Conservation (phyloP, 2,888 invertebrate species). For the Nemapogon koenigi region DNA sequence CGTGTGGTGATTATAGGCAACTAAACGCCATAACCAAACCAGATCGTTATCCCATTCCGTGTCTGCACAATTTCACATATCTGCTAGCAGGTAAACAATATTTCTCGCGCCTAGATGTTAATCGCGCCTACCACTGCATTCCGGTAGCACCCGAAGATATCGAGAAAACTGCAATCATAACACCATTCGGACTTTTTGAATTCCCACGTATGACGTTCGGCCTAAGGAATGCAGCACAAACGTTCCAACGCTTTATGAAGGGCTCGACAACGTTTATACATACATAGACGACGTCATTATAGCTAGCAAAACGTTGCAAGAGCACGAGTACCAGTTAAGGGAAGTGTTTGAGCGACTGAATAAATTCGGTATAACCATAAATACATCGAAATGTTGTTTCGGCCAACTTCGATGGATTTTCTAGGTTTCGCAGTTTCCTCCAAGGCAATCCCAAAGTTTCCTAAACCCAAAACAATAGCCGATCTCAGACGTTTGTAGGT, state of each 20-base stretch:
- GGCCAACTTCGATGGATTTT: constrained; percentile 2
- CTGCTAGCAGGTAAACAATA: background rate
- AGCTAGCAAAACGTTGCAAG: constrained; percentile 13
- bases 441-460: constrained; percentile 8
- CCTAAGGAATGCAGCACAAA: constrained; percentile 32
- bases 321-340: constrained; percentile 13
- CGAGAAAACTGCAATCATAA: constrained; percentile 25
- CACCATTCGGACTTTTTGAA: constrained; percentile 26
- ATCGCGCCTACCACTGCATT: constrained; percentile 28
- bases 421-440: constrained; percentile 4
- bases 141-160: constrained; percentile 20
- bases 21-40: constrained; percentile 20
- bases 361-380: constrained; percentile 10
- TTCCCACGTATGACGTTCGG: constrained; percentile 28
- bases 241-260: constrained; percentile 29
- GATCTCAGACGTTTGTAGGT: constrained; percentile 11
- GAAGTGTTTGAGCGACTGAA: constrained; percentile 11
- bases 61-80: constrained; percentile 1
- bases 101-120: constrained; percentile 19
- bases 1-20: constrained; percentile 29
- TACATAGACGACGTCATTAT: constrained; percentile 25
- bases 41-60: constrained; percentile 1
- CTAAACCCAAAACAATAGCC: constrained; percentile 7
- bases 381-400: constrained; percentile 2
- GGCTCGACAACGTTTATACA: constrained; percentile 10